Conservation (phyloP, 2,113 vertebrate species). For the Ceratotherium simum region DNA sequence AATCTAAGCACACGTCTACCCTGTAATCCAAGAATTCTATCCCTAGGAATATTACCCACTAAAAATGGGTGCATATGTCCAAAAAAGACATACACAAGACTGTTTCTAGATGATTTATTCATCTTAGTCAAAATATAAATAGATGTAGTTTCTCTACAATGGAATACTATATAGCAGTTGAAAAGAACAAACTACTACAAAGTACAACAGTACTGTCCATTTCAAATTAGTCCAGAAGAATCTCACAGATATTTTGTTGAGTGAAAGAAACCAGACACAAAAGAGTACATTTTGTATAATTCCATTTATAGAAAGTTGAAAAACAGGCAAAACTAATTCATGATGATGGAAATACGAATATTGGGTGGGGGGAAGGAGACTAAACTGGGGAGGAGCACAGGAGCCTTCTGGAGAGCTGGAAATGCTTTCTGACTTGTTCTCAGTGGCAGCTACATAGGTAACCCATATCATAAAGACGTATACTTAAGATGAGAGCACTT, state of each 20-base stretch:
- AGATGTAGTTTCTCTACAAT: not conserved
- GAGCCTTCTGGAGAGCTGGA: not conserved
- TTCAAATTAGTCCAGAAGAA: not conserved
- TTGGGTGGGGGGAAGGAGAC: no score
- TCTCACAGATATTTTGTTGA: not conserved
- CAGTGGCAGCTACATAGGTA: fast-evolving
- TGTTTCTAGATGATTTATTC: not conserved
- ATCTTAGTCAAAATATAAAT: not conserved
- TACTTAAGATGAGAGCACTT: not conserved
- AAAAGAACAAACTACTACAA: not conserved
- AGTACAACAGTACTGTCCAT: no score
- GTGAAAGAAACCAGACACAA: not conserved
- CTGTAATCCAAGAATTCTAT: not conserved
- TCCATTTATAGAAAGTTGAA: not conserved
- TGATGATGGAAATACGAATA: not conserved
- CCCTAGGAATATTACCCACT: not conserved
- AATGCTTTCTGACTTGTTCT: not conserved
- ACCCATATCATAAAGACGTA: not conserved
- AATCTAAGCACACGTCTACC: not conserved
- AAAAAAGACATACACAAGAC: not conserved
- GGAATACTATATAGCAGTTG: not conserved
- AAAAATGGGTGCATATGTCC: not conserved
- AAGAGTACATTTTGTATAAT: not conserved
- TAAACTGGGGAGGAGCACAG: fast-evolving
- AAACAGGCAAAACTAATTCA: not conserved